phyloP scores from a whole-genome alignment of 2,888 invertebrate genomes.

The Phorcus lineatus region DNA sequence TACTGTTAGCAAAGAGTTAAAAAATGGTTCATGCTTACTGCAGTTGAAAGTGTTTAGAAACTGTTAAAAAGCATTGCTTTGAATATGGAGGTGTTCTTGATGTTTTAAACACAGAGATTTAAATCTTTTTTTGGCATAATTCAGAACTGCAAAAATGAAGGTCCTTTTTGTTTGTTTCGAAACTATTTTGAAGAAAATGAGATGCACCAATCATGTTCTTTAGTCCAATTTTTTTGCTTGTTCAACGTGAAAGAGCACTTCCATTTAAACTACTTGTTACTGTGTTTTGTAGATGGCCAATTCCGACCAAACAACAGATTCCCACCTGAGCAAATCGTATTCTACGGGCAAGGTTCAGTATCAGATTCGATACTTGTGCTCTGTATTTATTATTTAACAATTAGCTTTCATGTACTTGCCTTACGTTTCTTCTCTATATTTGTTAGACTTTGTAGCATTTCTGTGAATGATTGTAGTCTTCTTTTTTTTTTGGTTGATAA shows the following conservation, averaged over 20 bases:
- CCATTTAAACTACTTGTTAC: conserved; percentile 21
- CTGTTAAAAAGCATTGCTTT: too few species aligned
- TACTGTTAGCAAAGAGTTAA: too few species aligned
- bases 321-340: conserved; percentile 47
- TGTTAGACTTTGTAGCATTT: conserved; percentile 3
- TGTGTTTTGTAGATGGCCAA: conserved; percentile 48
- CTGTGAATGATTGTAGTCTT: conserved; percentile 13
- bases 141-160: too few species aligned
- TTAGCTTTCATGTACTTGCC: not conserved
- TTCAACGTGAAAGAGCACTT: not conserved
- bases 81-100: too few species aligned
- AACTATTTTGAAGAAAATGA: too few species aligned
- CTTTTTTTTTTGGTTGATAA: not conserved
- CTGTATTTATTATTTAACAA: conserved; percentile 20
- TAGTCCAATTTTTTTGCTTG: too few species aligned
- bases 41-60: too few species aligned
- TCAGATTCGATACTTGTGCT: conserved; percentile 24
- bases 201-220: too few species aligned
- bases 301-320: conserved; percentile 45
- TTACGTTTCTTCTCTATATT: not conserved
- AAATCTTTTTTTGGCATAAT: too few species aligned
- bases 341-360: conserved; percentile 44
- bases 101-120: too few species aligned
- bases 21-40: too few species aligned
- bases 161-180: too few species aligned